Percentiles rank a stretch among this genome's conserved stretches.
These are phyloP conservation scores for Myodes glareolus DNA, from an alignment of 2,113 vertebrate species.

Conservation along the genomic window DNA sequence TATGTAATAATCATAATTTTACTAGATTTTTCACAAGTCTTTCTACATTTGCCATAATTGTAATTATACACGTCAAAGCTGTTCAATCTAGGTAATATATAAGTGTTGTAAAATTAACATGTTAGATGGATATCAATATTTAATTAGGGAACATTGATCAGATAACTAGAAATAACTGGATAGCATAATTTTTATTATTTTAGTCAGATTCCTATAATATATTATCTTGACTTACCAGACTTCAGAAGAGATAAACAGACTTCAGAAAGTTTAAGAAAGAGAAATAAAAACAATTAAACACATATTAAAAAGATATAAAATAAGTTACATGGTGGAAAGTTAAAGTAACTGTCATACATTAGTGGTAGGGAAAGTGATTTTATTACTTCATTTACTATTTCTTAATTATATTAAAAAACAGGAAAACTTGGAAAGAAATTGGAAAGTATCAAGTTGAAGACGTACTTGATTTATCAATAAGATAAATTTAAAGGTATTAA, in stretches of 20 bases:
- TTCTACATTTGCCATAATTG: slow-evolving; percentile 1
- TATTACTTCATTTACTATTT: slow-evolving; percentile 14
- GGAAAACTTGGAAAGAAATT: neutral
- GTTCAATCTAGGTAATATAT: neutral
- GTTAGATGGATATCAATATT: neutral
- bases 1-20: neutral
- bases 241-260: slow-evolving; percentile 9
- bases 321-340: neutral
- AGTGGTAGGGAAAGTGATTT: neutral
- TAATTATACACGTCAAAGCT: neutral
- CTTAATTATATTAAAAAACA: neutral
- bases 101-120: neutral
- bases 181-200: neutral
- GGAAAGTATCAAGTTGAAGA: neutral
- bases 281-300: neutral
- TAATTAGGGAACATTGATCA: neutral
- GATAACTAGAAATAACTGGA: neutral
- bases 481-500: neutral
- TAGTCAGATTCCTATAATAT: neutral
- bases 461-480: neutral
- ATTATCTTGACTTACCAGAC: neutral
- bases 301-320: neutral
- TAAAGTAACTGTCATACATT: neutral
- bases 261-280: neutral
- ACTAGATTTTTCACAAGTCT: slow-evolving; percentile 10